Evolutionary conservation across 2,888 invertebrate species (phyloP), one percentile per base, ranked within the genome.

Genomic region (Orthosia gothica): DNA sequence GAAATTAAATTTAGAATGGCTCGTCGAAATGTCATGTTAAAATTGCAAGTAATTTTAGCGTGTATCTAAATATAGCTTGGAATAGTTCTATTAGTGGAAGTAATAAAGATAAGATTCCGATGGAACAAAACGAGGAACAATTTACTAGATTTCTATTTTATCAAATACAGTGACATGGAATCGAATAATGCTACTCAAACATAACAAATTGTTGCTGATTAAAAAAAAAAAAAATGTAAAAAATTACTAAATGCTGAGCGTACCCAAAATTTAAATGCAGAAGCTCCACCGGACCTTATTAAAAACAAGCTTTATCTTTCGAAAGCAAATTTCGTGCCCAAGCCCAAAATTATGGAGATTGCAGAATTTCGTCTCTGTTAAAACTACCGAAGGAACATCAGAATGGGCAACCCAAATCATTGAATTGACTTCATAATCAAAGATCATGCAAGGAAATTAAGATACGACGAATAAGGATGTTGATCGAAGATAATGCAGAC

Each of bases 311-410:
- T 13, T 11, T 40, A 52, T 23, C 0, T 47, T 72, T 50, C 12
- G 13, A 12, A 79, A 50, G 52, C 45, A 57, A 74, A 69, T 55
- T 79, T 50, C 59, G 40, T 40, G 15, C 23, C 15, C 54, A 70
- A 12, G 13, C n/a, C 18, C 50, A 63, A 68, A 65, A n/a, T 64
- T 72, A 73, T 83, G 73, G n/a, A 76, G 16, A 87, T 85, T 76
- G 20, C 50, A 59, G 3, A 49, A 16, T 18, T 26, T 13, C 3
- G 16, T 18, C 52, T 63, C 54, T 12, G 20, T 65, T 20, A 70
- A 57, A 75, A 67, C 16, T 26, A 54, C 52, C 13, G 12, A 69
- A 61, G 16, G 20, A 47, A 52, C 26, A 45, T 62, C 62, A 73
- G 65, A 15, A 68, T 57, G 23, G 45, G 23, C 23, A 70, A 18